A percentile compares a stretch with the other conserved stretches of the same genome.
Evolutionary conservation across 2,888 invertebrate genomes (phyloP).

Genomic region (Watsonalla binaria): DNA sequence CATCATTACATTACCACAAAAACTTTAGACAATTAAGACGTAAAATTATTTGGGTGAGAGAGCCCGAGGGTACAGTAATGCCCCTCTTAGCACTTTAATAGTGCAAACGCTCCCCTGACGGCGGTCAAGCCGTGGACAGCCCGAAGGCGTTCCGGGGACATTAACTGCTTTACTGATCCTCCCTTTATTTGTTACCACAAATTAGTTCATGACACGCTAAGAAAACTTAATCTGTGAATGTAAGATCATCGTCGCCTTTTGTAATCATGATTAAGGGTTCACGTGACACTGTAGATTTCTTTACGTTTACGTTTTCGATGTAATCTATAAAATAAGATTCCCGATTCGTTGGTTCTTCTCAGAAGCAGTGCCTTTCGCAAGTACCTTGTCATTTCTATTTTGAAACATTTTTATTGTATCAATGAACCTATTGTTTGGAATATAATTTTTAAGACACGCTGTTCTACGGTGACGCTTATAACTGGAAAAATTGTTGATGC

Average conservation of each 20-base stretch:
- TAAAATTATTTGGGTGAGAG: conserved; percentile 72
- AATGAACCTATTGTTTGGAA: too few relatives aligned
- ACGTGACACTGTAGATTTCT: too few relatives aligned
- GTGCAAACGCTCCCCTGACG: conserved; percentile 53
- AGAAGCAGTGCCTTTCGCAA: too few relatives aligned
- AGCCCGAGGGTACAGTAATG: conserved; percentile 67
- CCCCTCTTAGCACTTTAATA: conserved; percentile 77
- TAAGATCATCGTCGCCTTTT: conserved; percentile 16
- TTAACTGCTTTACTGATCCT: conserved; percentile 52
- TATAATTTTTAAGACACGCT: too few relatives aligned
- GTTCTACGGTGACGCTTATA: too few relatives aligned
- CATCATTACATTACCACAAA: conserved; percentile 27
- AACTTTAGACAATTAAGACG: conserved; percentile 64
- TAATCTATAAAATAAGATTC: too few relatives aligned
- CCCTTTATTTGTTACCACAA: conserved; percentile 72
- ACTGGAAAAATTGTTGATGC: too few relatives aligned
- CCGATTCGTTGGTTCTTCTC: too few relatives aligned
- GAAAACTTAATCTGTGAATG: conserved; percentile 28
- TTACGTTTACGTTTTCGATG: too few relatives aligned
- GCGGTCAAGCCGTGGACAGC: conserved; percentile 65
- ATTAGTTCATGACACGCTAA: conserved; percentile 49
- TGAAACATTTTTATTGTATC: too few relatives aligned
- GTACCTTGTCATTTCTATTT: too few relatives aligned
- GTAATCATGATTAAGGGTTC: not conserved
- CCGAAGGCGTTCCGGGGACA: conserved; percentile 63